A percentile compares a stretch with the other conserved stretches of the same genome.
Conservation (phyloP, 2,888 invertebrate genomes). For the Elmis aenea region DNA sequence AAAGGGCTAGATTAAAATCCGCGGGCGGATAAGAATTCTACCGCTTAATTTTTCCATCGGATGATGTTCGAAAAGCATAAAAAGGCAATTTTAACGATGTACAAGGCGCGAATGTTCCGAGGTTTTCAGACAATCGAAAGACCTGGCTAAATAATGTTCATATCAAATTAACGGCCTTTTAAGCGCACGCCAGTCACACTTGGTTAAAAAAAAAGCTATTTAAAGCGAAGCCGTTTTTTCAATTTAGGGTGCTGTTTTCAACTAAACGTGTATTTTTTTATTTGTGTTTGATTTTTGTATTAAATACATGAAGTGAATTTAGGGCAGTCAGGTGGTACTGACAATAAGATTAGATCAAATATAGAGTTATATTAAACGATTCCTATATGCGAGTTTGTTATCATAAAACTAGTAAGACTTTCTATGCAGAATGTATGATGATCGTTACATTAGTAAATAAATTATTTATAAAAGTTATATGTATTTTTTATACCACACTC, state of each 20-base stretch:
- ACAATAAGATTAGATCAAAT: constrained; percentile 23
- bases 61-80: background rate
- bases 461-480: constrained; percentile 37
- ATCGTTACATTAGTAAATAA: constrained; percentile 40
- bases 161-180: constrained; percentile 6
- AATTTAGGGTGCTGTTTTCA: no score
- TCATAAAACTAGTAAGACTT: constrained; percentile 26
- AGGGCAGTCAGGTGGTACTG: constrained; percentile 24
- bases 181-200: background rate
- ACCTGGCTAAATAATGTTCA: constrained; percentile 9
- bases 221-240: no score
- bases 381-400: constrained; percentile 22
- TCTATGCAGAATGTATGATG: constrained; percentile 39
- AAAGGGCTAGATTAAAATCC: constrained; percentile 1
- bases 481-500: background rate
- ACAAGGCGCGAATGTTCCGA: constrained; percentile 7
- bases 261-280: background rate
- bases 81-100: constrained; percentile 2
- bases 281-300: background rate
- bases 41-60: constrained; percentile 6
- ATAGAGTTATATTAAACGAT: constrained; percentile 15
- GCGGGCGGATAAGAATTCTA: constrained; percentile 2
- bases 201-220: no score
- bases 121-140: constrained; percentile 10
- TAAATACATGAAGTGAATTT: background rate